Base-by-base conservation (phyloP, 2,797 vertebrate genomes). In the Enteromius unitaeniatus region DNA sequence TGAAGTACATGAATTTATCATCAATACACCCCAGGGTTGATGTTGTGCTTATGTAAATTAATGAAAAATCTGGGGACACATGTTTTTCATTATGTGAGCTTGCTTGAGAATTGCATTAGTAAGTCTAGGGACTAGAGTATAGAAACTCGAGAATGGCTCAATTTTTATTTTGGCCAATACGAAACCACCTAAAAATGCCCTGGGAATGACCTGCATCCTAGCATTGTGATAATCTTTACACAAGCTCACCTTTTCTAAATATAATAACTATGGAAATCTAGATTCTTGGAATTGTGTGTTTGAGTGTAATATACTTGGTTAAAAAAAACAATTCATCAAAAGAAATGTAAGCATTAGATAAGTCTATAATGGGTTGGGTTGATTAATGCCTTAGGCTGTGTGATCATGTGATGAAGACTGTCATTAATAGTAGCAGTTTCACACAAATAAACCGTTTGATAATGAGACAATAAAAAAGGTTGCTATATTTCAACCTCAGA, bases 401-500 rank as follows among this genome's bases (percentile, higher is more conserved):
- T 49, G 76, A 55, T 79, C 37, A 21, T 68, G 69, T 76, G 69
- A 51, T 23, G 26, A 72, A 49, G 45, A 58, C 58, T 70, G 51
- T 67, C 40, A 40, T 86, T 60, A 79, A 53, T 47, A 78, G 47
- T 65, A 53, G 26, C 26, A 23, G 37, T 60, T 64, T 81, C 47
- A 21, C 8, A 83, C 74, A 60, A 58, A 79, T 78, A 78, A 83
- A 62, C n/a, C 17, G 1, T 73, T 62, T 2, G 11, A 37, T 72
- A 81, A 74, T 62, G 68, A 42, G 42, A 70, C 47, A 53, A 67
- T 69, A 65, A 26, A 58, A 78, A 65, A 70, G 40, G 65, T 75
- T 42, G 80, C 55, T 49, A 51, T 49, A 31, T 80, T 83, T 45
- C 65, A 81, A 15, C 26, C n/a, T 14, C 45, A 68, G 81, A 76